Conservation (phyloP, 1,140 invertebrate genomes). For the Campoletis sonorensis region DNA sequence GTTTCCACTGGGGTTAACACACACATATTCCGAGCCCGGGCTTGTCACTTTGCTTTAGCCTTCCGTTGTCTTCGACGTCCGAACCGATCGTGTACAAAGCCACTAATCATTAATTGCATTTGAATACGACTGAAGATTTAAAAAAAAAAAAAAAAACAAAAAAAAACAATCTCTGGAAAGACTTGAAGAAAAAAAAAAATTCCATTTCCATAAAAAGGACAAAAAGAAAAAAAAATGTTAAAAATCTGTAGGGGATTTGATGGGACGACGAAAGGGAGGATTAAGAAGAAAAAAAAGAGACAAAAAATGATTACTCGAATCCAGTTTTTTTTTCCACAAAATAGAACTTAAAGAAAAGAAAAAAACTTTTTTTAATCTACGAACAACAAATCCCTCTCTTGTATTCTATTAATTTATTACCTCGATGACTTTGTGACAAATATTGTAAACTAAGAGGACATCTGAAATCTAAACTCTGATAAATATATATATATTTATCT, state of each 20-base stretch:
- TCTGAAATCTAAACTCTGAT: slow-evolving; percentile 12
- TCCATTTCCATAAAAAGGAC: too few relatives aligned
- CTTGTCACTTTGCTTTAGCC: slow-evolving; percentile 65
- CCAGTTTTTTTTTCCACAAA: background rate
- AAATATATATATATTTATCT: background rate
- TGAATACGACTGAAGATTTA: slow-evolving; percentile 36
- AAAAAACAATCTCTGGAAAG: too few relatives aligned
- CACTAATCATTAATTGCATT: slow-evolving; percentile 65
- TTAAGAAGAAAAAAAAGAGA: background rate
- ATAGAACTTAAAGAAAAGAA: background rate
- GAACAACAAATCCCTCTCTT: background rate
- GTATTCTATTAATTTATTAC: slow-evolving; percentile 18
- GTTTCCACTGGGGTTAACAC: slow-evolving; percentile 68
- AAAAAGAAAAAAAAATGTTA: too few relatives aligned
- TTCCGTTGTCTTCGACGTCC: slow-evolving; percentile 48
- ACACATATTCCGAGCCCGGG: slow-evolving; percentile 50
- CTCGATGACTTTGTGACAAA: slow-evolving; percentile 17
- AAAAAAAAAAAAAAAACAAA: slow-evolving; percentile 7
- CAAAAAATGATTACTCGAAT: background rate
- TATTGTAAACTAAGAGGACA: slow-evolving; percentile 26
- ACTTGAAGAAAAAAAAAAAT: background rate
- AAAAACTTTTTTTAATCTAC: too few relatives aligned
- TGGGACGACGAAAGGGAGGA: background rate
- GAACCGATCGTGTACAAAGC: slow-evolving; percentile 64
- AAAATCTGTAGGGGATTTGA: too few relatives aligned